A percentile compares a stretch with the other conserved stretches of the same genome.
Conservation (phyloP, 2,888 invertebrate species). For the Andrena fulva region DNA sequence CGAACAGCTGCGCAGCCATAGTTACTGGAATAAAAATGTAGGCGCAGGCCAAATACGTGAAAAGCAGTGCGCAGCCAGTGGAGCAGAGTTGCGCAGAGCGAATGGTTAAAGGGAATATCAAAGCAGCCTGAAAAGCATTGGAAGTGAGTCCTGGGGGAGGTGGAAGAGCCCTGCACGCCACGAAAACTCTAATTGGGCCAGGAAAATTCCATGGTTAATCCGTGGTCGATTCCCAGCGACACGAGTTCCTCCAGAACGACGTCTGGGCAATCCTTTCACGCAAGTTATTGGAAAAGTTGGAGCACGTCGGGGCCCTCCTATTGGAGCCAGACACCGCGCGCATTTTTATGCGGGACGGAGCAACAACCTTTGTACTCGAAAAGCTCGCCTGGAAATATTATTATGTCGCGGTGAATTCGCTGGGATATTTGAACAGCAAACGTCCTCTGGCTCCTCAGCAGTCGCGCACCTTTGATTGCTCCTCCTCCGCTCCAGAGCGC, state of each 20-base stretch:
- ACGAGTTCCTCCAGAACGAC: not conserved
- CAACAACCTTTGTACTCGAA: constrained; percentile 42
- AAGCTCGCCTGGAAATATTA: constrained; percentile 37
- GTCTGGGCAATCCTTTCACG: constrained; percentile 36
- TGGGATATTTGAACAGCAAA: constrained; percentile 35
- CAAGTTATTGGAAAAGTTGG: constrained; percentile 52
- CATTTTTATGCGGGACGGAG: constrained; percentile 42
- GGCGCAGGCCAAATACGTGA: too few species aligned
- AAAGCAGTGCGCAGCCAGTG: too few species aligned
- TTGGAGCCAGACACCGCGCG: constrained; percentile 31
- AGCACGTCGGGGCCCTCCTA: constrained; percentile 8
- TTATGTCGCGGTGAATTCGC: constrained; percentile 47
- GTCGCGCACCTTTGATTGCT: constrained; percentile 19
- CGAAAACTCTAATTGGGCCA: constrained; percentile 27
- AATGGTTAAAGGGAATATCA: not conserved
- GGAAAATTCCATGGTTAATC: constrained; percentile 27
- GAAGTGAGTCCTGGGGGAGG: not conserved
- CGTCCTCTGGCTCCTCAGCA: constrained; percentile 32
- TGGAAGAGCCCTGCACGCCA: not conserved
- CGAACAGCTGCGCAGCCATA: too few species aligned
- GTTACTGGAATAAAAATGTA: too few species aligned
- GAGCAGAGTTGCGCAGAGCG: too few species aligned
- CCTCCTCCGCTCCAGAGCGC: not conserved
- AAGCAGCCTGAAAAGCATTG: not conserved
- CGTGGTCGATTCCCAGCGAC: constrained; percentile 26